These are phyloP conservation scores for Tragulus kanchil DNA, from an alignment of 2,113 vertebrate genomes.

Conservation along the genomic window DNA sequence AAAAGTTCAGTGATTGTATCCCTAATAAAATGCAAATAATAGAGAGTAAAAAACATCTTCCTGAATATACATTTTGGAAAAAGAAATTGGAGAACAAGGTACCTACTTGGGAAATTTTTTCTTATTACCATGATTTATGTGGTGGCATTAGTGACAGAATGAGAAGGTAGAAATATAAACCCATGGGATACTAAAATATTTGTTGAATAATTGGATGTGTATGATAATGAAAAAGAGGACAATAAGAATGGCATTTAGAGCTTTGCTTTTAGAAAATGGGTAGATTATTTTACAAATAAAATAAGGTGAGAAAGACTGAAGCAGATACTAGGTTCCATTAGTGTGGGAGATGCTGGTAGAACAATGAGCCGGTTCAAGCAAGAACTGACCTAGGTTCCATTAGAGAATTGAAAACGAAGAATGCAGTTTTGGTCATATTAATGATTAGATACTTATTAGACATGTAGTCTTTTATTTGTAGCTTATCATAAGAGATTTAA, in stretches of 20 bases:
- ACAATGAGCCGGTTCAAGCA: too few relatives aligned
- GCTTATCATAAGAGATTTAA: neutral
- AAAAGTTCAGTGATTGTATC: neutral
- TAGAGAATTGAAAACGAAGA: neutral
- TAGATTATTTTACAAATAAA: neutral
- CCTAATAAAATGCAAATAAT: neutral
- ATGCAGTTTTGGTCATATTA: neutral
- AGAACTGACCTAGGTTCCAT: neutral
- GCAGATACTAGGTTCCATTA: neutral
- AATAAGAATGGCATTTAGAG: neutral
- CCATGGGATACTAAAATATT: neutral
- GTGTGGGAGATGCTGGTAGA: too few relatives aligned
- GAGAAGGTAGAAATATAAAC: neutral
- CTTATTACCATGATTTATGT: neutral
- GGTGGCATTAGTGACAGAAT: neutral
- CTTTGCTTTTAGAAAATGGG: neutral
- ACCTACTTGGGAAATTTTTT: neutral
- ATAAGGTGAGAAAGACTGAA: neutral
- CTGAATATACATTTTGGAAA: neutral
- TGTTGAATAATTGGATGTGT: neutral
- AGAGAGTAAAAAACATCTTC: neutral
- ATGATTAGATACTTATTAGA: neutral
- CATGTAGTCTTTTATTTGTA: neutral
- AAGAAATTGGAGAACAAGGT: neutral
- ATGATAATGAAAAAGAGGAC: neutral